Percentiles rank a stretch among this genome's conserved stretches.
These are phyloP conservation scores for Pristionchus mayeri DNA, from an alignment of 2,888 invertebrate species.

Conservation along the genomic window DNA sequence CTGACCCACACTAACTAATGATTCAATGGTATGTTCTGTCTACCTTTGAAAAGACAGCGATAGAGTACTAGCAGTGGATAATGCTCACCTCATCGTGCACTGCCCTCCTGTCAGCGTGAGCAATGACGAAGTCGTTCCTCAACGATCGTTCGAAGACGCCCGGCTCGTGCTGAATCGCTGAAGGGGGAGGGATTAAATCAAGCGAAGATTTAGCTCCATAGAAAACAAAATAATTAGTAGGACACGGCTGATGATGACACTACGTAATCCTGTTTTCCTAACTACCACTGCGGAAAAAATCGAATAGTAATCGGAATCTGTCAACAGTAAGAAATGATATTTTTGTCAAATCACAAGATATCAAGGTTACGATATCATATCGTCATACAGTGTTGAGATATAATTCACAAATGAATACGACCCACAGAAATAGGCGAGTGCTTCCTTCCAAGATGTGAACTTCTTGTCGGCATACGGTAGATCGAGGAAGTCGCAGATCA, in stretches of 20 bases:
- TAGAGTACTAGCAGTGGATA: neutral
- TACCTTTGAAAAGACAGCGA: too few species aligned
- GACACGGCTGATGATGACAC: too few species aligned
- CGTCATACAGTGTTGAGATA: neutral
- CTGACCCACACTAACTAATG: too few species aligned
- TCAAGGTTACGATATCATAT: neutral
- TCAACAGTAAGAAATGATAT: too few species aligned
- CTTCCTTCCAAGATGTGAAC: conserved; percentile 69
- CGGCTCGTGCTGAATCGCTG: conserved; percentile 59
- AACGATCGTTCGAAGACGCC: conserved; percentile 62
- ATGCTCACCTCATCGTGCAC: conserved; percentile 32
- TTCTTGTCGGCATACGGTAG: conserved; percentile 67
- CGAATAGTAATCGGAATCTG: too few species aligned
- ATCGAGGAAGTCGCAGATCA: conserved; percentile 71
- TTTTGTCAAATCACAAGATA: neutral
- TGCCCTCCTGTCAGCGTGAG: conserved; percentile 57
- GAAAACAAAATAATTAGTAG: too few species aligned
- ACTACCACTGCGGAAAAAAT: too few species aligned
- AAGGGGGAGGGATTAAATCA: too few species aligned
- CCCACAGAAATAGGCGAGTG: conserved; percentile 62
- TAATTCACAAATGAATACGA: neutral
- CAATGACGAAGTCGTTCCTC: conserved; percentile 72
- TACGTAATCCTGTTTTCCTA: too few species aligned
- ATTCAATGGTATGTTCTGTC: too few species aligned
- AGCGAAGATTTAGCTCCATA: too few species aligned